Conservation (phyloP, 2,113 vertebrate species). For the Neoarius graeffei region DNA sequence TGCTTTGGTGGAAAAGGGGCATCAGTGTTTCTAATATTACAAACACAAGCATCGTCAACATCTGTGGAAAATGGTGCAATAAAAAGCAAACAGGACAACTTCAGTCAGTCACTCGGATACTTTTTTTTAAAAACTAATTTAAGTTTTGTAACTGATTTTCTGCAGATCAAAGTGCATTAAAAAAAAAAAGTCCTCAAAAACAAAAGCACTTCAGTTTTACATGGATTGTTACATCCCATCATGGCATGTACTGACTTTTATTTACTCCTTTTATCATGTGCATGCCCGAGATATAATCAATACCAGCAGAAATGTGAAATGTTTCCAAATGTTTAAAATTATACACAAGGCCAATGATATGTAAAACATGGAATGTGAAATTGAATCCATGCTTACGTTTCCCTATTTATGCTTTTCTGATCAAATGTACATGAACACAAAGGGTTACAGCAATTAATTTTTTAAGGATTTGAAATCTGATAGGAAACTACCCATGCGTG, state of each 20-base stretch:
- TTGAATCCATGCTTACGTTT: conserved; percentile 16
- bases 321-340: conserved; percentile 24
- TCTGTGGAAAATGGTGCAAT: not conserved
- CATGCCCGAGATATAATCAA: not conserved
- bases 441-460: conserved; percentile 35
- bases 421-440: conserved; percentile 43
- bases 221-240: not conserved
- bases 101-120: not conserved
- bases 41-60: not conserved
- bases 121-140: not conserved
- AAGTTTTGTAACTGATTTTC: not conserved
- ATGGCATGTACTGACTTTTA: not conserved
- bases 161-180: not conserved
- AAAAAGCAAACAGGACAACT: not conserved
- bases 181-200: not conserved
- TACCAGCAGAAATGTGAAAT: conserved; percentile 19
- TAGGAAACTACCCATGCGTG: conserved; percentile 43
- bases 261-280: conserved; percentile 11
- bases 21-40: not conserved
- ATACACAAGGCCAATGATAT: conserved; percentile 12
- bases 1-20: too few relatives aligned
- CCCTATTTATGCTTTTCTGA: conserved; percentile 15
- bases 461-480: conserved; percentile 34
- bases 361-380: conserved; percentile 39
- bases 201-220: not conserved